phyloP scores from a whole-genome alignment of 2,888 invertebrate genomes.

The Aphidius colemani region DNA sequence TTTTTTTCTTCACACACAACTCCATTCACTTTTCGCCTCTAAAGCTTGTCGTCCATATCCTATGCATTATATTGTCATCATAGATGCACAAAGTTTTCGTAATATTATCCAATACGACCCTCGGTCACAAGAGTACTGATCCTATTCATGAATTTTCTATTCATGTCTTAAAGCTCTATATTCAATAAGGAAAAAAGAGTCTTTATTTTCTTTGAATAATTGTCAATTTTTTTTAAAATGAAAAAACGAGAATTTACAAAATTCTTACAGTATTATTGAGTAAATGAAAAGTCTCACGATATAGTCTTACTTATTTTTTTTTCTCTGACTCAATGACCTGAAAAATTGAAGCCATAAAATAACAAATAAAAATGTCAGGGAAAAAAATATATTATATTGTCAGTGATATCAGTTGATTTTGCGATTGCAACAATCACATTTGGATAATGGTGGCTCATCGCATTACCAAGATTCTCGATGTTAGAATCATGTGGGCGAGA shows the following conservation, averaged over 20 bases:
- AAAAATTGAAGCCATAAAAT: neutral
- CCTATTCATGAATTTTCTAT: too few species aligned
- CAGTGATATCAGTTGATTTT: too few species aligned
- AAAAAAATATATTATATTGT: neutral
- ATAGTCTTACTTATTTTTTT: neutral
- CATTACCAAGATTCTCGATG: constrained; percentile 4
- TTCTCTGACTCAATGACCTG: neutral
- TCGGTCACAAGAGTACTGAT: too few species aligned
- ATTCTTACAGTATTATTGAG: constrained; percentile 2
- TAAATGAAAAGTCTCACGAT: neutral
- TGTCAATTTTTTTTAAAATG: neutral
- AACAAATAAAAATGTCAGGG: neutral
- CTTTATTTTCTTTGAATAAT: neutral
- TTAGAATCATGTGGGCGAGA: constrained; percentile 34
- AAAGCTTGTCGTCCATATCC: neutral
- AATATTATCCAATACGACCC: constrained; percentile 37
- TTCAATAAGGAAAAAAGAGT: neutral
- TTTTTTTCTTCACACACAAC: too few species aligned
- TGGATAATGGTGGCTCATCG: constrained; percentile 9
- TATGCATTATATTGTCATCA: constrained; percentile 36
- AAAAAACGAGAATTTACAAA: constrained; percentile 13
- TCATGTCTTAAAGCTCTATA: neutral
- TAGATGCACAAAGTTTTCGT: constrained; percentile 53
- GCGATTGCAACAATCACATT: too few species aligned
- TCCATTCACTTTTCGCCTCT: constrained; percentile 7